Evolutionary conservation across 2,113 vertebrate species (phyloP).

Genomic region (Protomyctophum bolini): DNA sequence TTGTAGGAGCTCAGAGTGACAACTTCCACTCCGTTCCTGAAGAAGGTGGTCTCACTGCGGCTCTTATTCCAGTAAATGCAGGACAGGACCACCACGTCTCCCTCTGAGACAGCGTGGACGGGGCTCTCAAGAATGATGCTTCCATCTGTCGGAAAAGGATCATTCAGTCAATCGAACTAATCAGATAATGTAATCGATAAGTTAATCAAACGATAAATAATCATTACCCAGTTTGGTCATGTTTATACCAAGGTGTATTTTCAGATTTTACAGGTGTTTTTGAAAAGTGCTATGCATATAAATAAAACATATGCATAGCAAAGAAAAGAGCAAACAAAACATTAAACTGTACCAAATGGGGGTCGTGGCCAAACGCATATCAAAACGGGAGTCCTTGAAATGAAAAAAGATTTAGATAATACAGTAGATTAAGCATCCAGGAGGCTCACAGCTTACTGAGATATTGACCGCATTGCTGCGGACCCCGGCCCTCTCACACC

Average conservation of each 20-base stretch:
- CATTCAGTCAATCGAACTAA: not conserved
- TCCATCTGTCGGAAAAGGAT: conserved; percentile 45
- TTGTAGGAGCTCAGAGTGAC: not conserved
- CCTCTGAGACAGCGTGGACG: conserved; percentile 44
- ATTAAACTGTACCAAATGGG: not conserved
- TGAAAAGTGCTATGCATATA: too few species aligned
- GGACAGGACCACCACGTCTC: conserved; percentile 41
- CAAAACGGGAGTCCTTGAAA: too few species aligned
- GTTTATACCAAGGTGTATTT: too few species aligned
- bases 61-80: conserved; percentile 45
- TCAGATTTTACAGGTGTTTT: too few species aligned
- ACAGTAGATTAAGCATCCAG: not conserved
- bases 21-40: conserved; percentile 53
- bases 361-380: too few species aligned
- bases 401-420: not conserved
- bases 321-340: not conserved
- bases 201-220: too few species aligned
- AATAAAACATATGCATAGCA: too few species aligned
- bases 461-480: conserved; percentile 63
- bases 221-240: not conserved
- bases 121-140: conserved; percentile 58
- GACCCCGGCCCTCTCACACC: conserved; percentile 59
- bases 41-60: conserved; percentile 39
- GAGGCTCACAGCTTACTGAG: conserved; percentile 70
- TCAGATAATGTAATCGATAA: not conserved